Evolutionary conservation across 2,113 vertebrate genomes (phyloP), one percentile per base, ranked within the genome.

Genomic region (Sarotherodon lohbergeri): DNA sequence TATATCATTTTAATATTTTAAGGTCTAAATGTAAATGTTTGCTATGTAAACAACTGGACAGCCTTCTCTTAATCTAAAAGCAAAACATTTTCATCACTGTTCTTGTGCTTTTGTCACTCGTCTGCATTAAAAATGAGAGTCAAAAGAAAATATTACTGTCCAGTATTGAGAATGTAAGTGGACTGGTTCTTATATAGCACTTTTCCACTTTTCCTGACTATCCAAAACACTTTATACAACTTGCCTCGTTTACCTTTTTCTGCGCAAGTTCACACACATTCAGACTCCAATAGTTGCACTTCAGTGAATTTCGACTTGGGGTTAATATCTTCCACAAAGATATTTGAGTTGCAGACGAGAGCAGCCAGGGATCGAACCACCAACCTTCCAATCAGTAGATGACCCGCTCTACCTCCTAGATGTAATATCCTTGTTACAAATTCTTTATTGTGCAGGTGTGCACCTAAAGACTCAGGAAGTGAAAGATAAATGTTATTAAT

Each of bases 401-500:
- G 34, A 34, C 61, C 61, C 34, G 6, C 19, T 66, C 34, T 39
- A 66, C 34, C 19, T 66, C 4, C 10, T 66, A 39, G 19, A 39
- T 66, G 61, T 39, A 66, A 66, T 66, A 39, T 39, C 61, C 19
- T 22, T 66, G 34, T 39, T 39, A 66, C 61, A 66, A 66, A 66
- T 66, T n/a, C 36, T 81, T 71, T 84, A 19, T 81, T 66, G 55
- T 48, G 43, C 9, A 78, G n/a, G 68, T 29, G 16, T 27, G 16
- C 61, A 46, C 55, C 14, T 34, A 81, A 59, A 76, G 2, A 10
- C 63, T 39, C 54, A 80, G 80, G 81, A 87, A 87, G 34, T 80
- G 71, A 57, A 61, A 57, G 61, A 78, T 57, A 88, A 87, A 92
- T 84, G 24, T 24, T 24, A 43, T 92, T 87, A 93, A 92, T 95